Evolutionary conservation across 2,113 vertebrate species (phyloP).

Genomic region (Thamnophis sirtalis): DNA sequence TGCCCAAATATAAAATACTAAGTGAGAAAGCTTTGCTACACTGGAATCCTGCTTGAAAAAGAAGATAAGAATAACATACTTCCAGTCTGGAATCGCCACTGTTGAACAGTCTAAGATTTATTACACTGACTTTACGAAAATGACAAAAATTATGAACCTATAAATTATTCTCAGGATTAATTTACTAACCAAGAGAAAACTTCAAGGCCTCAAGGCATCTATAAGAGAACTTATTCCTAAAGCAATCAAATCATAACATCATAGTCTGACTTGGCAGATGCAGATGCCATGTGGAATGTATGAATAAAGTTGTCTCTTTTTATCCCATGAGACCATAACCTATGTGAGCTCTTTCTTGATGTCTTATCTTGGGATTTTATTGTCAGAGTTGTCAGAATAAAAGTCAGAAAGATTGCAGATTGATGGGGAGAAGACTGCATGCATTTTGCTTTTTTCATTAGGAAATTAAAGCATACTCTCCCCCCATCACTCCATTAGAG

Average conservation of each 20-base stretch:
- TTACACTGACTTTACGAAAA: slow-evolving; percentile 43
- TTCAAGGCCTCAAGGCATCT: slow-evolving; percentile 16
- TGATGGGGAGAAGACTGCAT: not conserved
- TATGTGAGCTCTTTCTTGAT: not conserved
- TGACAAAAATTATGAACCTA: slow-evolving; percentile 52
- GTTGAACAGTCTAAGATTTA: slow-evolving; percentile 45
- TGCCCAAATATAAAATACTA: not conserved
- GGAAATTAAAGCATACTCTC: not conserved
- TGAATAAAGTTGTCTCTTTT: not conserved
- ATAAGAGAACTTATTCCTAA: slow-evolving; percentile 43
- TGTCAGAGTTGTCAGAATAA: not conserved
- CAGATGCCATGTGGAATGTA: not conserved
- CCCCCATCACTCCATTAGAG: not conserved
- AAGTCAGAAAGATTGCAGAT: not conserved
- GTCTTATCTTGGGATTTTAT: not conserved
- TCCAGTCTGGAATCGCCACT: slow-evolving; percentile 36
- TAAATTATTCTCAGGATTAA: slow-evolving; percentile 38
- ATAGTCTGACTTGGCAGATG: slow-evolving; percentile 1
- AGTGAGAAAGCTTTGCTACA: not conserved
- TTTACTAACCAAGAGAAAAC: slow-evolving; percentile 44
- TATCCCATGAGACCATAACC: not conserved
- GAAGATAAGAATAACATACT: slow-evolving; percentile 18
- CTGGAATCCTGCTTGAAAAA: not conserved
- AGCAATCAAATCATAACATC: slow-evolving; percentile 32
- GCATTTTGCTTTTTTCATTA: not conserved